Percentiles rank a stretch among this genome's conserved stretches.
Conservation (phyloP, 2,888 invertebrate species). For the Watsonalla binaria region DNA sequence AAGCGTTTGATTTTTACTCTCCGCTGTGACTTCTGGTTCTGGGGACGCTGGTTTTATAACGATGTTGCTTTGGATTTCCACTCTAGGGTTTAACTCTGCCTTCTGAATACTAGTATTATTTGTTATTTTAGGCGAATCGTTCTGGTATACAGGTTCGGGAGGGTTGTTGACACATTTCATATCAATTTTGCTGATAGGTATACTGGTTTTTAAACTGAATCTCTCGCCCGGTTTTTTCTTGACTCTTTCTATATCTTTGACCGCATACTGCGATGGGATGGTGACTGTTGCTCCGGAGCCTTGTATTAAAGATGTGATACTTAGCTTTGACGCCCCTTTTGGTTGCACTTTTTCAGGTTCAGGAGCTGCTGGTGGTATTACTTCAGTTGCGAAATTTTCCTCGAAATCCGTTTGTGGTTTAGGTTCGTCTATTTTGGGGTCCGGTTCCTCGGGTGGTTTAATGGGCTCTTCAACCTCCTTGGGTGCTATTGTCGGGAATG, state of each 20-base stretch:
- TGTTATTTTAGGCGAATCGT: constrained; percentile 24
- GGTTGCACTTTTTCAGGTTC: constrained; percentile 29
- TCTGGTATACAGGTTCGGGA: constrained; percentile 39
- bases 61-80: constrained; percentile 69
- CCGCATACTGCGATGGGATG: constrained; percentile 29
- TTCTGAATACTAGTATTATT: constrained; percentile 34
- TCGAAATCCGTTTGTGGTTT: constrained; percentile 57
- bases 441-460: constrained; percentile 24
- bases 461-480: constrained; percentile 29
- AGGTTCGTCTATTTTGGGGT: constrained; percentile 16
- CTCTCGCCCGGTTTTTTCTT: constrained; percentile 59
- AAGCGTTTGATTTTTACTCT: constrained; percentile 10
- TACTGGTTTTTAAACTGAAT: constrained; percentile 70
- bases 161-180: constrained; percentile 60
- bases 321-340: constrained; percentile 48
- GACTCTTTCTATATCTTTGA: constrained; percentile 29
- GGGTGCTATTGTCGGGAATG: constrained; percentile 20
- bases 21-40: constrained; percentile 37
- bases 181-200: constrained; percentile 71
- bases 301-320: constrained; percentile 51
- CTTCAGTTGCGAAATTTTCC: constrained; percentile 59
- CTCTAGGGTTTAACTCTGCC: constrained; percentile 26
- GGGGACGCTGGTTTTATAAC: constrained; percentile 56
- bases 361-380: constrained; percentile 38
- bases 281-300: constrained; percentile 53